These are phyloP conservation scores for Stictonetta naevosa DNA, from an alignment of 2,113 vertebrate genomes.

Conservation along the genomic window DNA sequence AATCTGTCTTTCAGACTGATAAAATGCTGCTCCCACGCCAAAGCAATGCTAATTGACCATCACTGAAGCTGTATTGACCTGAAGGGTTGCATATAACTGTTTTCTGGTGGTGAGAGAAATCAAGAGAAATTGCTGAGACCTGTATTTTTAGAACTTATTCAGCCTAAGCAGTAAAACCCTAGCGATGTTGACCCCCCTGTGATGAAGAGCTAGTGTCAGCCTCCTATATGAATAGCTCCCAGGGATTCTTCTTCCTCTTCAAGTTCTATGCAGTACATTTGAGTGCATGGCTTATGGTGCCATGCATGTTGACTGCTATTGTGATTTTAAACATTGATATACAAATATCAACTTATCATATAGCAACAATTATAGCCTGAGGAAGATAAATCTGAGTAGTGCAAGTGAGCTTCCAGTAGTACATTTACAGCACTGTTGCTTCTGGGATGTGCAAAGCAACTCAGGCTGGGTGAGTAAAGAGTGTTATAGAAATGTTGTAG, in stretches of 20 bases:
- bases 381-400: not conserved
- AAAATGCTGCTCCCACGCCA: not conserved
- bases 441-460: not conserved
- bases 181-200: not conserved
- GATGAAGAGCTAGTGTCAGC: not conserved
- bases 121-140: not conserved
- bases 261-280: not conserved
- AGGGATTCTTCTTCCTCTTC: not conserved
- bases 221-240: not conserved
- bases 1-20: not conserved
- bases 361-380: not conserved
- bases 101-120: not conserved
- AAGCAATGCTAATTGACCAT: fast-evolving
- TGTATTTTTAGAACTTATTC: not conserved
- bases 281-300: not conserved
- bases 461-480: not conserved
- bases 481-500: not conserved
- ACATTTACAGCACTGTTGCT: not conserved
- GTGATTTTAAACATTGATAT: not conserved
- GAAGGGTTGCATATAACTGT: not conserved
- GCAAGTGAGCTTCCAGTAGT: not conserved
- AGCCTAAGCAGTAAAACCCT: not conserved
- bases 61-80: not conserved
- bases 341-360: not conserved
- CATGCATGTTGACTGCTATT: not conserved